Evolutionary conservation across 2,797 vertebrate species (phyloP), one percentile per base, ranked within the genome.

Genomic region (Phrynocephalus forsythii): DNA sequence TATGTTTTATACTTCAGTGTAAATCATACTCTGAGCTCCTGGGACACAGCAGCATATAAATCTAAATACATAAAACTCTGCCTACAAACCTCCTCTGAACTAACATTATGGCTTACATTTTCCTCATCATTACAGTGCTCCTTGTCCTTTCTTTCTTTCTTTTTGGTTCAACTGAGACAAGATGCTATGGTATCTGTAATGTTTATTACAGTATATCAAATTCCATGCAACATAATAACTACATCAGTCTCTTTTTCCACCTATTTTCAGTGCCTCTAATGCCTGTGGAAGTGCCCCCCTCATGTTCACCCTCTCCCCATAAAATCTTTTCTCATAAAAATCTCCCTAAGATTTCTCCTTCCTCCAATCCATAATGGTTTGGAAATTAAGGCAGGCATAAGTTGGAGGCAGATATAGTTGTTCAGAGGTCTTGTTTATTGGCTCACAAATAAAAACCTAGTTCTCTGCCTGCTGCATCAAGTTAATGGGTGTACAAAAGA

Each of bases 161-260:
- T 85, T 94, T 94, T 89, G 86, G 24, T 18, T 33, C 18, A 95
- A 93, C 86, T 93, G 94, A 94, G 95, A 88, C 92, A 76, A 88
- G 92, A 95, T 95, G 96, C 95, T 94, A 95, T 90, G 78, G 93
- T 90, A 87, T 89, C 92, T 82, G 86, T 92, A 89, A 91, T 96
- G 95, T 96, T 97, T 94, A 95, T 96, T 94, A 44, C 38, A 44
- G 38, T 44, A 95, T 93, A 95, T 94, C 95, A 92, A 92, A 81
- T 82, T 84, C 90, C 26, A 33, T 91, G 52, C 87, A 86, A 94
- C 92, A 95, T 90, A 93, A 93, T 91, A 92, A 93, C 89, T 79
- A 94, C 89, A 93, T 91, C 94, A 94, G 92, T 94, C 91, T 90
- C 86, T 84, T 90, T 90, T 87, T 92, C 92, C 93, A 92, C 80